Evolutionary conservation across 2,888 invertebrate species (phyloP), one percentile per base, ranked within the genome.

Genomic region (Monochamus alternatus): DNA sequence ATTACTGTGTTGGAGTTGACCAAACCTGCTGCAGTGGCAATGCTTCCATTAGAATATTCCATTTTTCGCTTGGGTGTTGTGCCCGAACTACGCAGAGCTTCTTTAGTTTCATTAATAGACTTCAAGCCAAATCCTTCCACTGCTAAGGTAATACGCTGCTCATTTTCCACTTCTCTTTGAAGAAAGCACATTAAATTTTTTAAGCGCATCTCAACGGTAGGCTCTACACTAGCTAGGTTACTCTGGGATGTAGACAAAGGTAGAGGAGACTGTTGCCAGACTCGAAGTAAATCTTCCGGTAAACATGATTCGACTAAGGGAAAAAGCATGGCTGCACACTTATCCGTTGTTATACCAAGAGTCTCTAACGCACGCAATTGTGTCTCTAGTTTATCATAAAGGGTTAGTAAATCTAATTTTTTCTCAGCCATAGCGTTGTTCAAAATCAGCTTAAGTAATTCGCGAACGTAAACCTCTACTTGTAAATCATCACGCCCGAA

Each of bases 381-480:
- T n/a, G n/a, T n/a, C n/a, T n/a, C n/a, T n/a, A n/a, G n/a, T n/a
- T n/a, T n/a, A n/a, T n/a, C n/a, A n/a, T n/a, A n/a, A n/a, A n/a
- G n/a, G n/a, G n/a, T n/a, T n/a, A n/a, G n/a, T n/a, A 84, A 44
- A n/a, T 79, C 70, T 9, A 64, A 3, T 31, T 75, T 80, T 32
- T 73, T 69, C n/a, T 63, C 44, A 10, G 73, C 73, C 12, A 74
- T 5, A 30, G 81, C 67, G 58, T 82, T 84, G 30, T 80, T 78
- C 9, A 86, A 60, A 22, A 86, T 81, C 44, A 87, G 55, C 62
- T 80, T 80, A 32, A 87, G 66, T 9, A 86, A 64, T 67, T 87
- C 85, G 22, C 85, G 65, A 3, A 84, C 81, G 72, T 86, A 84
- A n/a, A 84, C 81, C 67, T 86, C 86, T 14, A 84, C 79, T 47